Conservation (phyloP, 2,888 invertebrate species). For the Marronus borbonicus region DNA sequence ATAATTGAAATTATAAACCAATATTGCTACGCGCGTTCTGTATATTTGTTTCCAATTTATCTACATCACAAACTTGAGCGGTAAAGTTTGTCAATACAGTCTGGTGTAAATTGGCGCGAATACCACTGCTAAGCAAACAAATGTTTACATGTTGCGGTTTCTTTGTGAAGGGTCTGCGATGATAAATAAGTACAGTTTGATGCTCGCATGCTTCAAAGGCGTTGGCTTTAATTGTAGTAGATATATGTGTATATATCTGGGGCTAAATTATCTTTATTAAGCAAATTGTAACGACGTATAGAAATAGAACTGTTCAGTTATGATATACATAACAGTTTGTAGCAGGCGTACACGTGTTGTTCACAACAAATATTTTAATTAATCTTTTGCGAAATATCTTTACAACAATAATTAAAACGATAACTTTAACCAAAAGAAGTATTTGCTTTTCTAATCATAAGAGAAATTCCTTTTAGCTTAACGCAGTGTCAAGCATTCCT, state of each 20-base stretch:
- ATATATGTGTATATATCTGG: neutral
- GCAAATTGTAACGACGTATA: too few relatives aligned
- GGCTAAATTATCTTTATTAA: too few relatives aligned
- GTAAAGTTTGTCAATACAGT: constrained; percentile 21
- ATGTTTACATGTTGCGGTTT: constrained; percentile 12
- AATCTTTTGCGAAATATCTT: too few relatives aligned
- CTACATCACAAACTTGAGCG: constrained; percentile 18
- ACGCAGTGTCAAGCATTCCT: too few relatives aligned
- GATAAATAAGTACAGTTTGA: constrained; percentile 10
- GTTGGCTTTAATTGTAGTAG: neutral
- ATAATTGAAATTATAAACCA: constrained; percentile 12
- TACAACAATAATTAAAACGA: too few relatives aligned
- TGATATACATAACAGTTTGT: too few relatives aligned
- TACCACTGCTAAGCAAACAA: constrained; percentile 17
- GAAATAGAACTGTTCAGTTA: too few relatives aligned
- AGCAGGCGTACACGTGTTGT: too few relatives aligned
- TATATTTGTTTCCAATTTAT: constrained; percentile 21
- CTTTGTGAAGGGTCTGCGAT: constrained; percentile 29
- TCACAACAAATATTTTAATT: too few relatives aligned
- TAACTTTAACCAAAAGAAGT: too few relatives aligned
- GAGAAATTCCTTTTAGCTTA: too few relatives aligned
- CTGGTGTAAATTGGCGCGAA: constrained; percentile 22
- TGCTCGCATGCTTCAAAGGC: neutral
- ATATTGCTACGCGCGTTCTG: neutral
- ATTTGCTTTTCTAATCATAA: too few relatives aligned